A percentile compares a stretch with the other conserved stretches of the same genome.
Conservation (phyloP, 2,113 vertebrate species). For the Rhabdornis inornatus region DNA sequence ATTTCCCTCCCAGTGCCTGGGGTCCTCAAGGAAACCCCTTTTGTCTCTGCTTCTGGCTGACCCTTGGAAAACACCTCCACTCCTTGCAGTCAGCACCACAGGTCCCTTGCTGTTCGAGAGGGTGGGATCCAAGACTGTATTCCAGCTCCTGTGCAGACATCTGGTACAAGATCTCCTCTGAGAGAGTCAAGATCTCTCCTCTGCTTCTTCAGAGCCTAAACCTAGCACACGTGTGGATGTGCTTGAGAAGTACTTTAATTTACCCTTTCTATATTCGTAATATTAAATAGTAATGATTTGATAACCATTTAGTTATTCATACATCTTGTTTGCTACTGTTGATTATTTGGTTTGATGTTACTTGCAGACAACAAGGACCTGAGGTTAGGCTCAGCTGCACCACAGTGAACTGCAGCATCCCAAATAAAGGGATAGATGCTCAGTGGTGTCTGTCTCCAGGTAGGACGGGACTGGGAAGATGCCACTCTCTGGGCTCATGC, state of each 20-base stretch:
- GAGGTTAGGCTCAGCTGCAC: not conserved
- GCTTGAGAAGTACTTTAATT: not conserved
- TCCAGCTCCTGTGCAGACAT: not conserved
- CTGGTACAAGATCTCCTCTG: not conserved
- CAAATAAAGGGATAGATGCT: rapidly evolving
- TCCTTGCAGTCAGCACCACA: rapidly evolving
- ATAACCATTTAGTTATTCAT: not conserved
- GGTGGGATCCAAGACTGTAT: not conserved
- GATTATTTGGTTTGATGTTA: not conserved
- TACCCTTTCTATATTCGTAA: not conserved
- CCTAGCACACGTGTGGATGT: not conserved
- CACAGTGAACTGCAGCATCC: not conserved
- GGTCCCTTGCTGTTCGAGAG: not conserved
- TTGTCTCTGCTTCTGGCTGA: not conserved
- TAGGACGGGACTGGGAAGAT: not conserved
- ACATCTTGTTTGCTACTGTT: not conserved
- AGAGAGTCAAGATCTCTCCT: not conserved
- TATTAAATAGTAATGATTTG: not conserved
- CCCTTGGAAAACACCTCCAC: not conserved
- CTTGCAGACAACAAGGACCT: not conserved
- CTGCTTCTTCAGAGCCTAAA: not conserved
- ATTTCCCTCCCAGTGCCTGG: not conserved
- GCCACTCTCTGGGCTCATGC: not conserved
- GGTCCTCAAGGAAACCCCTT: not conserved
- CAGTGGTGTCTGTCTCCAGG: not conserved